Evolutionary conservation across 2,113 vertebrate genomes (phyloP), one percentile per base, ranked within the genome.

Genomic region (Melanotaenia duboulayi): DNA sequence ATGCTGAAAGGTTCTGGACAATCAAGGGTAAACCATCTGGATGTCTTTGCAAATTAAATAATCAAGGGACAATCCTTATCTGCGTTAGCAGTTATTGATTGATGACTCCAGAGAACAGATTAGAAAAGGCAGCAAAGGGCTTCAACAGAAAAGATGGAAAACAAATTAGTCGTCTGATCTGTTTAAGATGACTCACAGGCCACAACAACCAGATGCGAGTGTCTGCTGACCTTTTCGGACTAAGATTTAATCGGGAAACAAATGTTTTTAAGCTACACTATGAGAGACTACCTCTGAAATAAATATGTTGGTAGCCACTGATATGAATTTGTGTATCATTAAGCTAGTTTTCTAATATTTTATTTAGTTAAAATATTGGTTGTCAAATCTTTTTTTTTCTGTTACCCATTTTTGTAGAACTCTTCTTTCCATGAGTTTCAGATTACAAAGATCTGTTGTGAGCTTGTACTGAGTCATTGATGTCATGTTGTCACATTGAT

Each of bases 31-130:
- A 68, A 72, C 74, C 54, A 16, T 10, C 28, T 70, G 65, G 44
- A 74, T 4, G 11, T 52, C 16, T 11, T 22, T 16, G 57, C 65
- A 74, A 78, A 90, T 87, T 60, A 48, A 67, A 82, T 80, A 61
- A 85, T 78, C 73, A 72, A 58, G 66, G 57, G 50, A 52, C 57
- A 58, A 44, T 74, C 71, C 75, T 71, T 40, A 68, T 78, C 48
- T 40, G 24, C 17, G 63, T 84, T 66, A 67, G 82, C 44, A 1
- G 65, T 64, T 80, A 89, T 90, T 71, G 84, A 90, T 90, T 11
- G 35, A 25, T 4, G 52, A 25, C 76, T 62, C 22, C 24, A 32
- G 44, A 68, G 46, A 73, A 61, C 51, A 71, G 71, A 86, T 82
- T 40, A 19, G 13, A 60, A 62, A 78, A 13, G 67, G 76, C 52